Percentiles rank a stretch among this genome's conserved stretches.
These are phyloP conservation scores for Euwallacea similis DNA, from an alignment of 1,140 invertebrate species.

Conservation along the genomic window DNA sequence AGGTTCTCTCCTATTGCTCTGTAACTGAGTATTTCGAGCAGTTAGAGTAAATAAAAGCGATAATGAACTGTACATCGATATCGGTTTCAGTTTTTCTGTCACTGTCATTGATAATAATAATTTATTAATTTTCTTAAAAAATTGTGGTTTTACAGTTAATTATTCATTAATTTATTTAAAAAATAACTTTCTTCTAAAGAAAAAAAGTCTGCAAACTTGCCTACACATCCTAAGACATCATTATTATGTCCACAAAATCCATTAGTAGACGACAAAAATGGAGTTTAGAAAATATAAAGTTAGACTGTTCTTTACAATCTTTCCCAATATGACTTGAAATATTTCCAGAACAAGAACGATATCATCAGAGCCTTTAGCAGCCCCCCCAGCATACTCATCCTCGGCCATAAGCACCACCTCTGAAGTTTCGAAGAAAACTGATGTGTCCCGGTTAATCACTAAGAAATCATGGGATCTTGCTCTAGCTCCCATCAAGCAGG, in stretches of 20 bases:
- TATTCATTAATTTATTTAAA: too few relatives aligned
- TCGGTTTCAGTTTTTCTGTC: too few relatives aligned
- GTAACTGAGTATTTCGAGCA: too few relatives aligned
- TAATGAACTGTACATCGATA: too few relatives aligned
- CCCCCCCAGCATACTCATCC: slow-evolving; percentile 82
- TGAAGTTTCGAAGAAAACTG: slow-evolving; percentile 73
- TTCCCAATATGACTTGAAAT: neutral
- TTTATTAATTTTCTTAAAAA: too few relatives aligned
- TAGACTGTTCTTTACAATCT: slow-evolving; percentile 7
- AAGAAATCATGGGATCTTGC: slow-evolving; percentile 99
- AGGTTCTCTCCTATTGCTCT: too few relatives aligned
- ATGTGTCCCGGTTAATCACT: slow-evolving; percentile 82
- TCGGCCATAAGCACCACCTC: slow-evolving; percentile 68
- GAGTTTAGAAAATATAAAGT: slow-evolving; percentile 49
- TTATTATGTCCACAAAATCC: slow-evolving; percentile 38
- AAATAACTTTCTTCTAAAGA: too few relatives aligned
- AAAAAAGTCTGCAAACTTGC: too few relatives aligned
- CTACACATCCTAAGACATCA: neutral
- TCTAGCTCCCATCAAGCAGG: slow-evolving; percentile 89
- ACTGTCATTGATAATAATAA: too few relatives aligned
- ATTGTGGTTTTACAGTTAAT: too few relatives aligned
- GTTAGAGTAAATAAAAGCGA: too few relatives aligned
- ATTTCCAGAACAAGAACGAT: slow-evolving; percentile 42
- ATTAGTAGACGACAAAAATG: slow-evolving; percentile 47
- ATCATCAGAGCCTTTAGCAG: slow-evolving; percentile 57